Percentiles rank a stretch among this genome's conserved stretches.
Conservation (phyloP, 2,888 invertebrate species). For the Lymantria dispar region DNA sequence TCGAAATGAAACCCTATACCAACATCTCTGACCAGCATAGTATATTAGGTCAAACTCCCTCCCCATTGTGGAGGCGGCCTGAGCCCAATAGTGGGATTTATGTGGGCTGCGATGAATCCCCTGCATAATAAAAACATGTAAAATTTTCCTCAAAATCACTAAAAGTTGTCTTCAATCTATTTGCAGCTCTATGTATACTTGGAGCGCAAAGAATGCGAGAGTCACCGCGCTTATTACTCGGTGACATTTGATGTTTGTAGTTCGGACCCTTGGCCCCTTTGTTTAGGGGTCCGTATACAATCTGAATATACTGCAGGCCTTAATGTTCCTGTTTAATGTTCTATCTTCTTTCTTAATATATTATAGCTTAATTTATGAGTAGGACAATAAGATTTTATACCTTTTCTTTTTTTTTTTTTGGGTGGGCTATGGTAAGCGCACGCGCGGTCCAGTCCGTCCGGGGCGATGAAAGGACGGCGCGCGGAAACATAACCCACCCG, state of each 20-base stretch:
- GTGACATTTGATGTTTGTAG: slow-evolving; percentile 63
- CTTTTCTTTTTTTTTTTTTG: too few species aligned
- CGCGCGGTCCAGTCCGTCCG: too few species aligned
- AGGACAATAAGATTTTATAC: too few species aligned
- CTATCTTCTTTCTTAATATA: neutral
- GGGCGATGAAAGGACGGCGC: too few species aligned
- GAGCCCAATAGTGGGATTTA: too few species aligned
- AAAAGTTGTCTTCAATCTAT: slow-evolving; percentile 23
- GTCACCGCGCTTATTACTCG: slow-evolving; percentile 71
- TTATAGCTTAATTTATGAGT: neutral
- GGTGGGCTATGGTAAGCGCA: too few species aligned
- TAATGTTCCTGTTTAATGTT: neutral
- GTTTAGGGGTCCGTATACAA: slow-evolving; percentile 27
- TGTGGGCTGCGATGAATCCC: too few species aligned
- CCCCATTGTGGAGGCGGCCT: too few species aligned
- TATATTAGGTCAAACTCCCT: too few species aligned
- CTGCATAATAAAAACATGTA: neutral
- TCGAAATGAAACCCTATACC: too few species aligned
- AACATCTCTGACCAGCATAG: too few species aligned
- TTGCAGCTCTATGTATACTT: slow-evolving; percentile 23
- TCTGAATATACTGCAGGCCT: slow-evolving; percentile 20
- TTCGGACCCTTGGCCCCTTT: slow-evolving; percentile 30
- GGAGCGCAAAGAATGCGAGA: slow-evolving; percentile 54
- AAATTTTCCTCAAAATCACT: neutral
- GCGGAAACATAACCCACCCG: too few species aligned